Evolutionary conservation across 1,140 invertebrate genomes (phyloP).

Genomic region (Penaeus chinensis): DNA sequence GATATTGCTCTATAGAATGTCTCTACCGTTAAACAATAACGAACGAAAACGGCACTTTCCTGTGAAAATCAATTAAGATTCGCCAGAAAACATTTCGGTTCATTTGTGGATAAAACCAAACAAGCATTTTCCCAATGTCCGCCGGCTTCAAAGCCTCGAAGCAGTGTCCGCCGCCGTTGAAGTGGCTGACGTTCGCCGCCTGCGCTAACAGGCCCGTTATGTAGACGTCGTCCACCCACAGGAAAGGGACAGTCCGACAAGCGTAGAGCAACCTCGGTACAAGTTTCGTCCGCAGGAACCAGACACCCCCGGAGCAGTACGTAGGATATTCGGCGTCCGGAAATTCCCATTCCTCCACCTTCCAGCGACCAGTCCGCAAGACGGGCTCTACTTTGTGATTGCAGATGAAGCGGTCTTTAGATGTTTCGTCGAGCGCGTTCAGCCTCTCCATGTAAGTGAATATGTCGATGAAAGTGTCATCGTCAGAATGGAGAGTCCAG

Average conservation of each 20-base stretch:
- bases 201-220: constrained; percentile 28
- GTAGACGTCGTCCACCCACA: constrained; percentile 49
- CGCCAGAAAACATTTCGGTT: too few relatives aligned
- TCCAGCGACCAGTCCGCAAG: constrained; percentile 18
- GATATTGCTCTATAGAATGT: too few relatives aligned
- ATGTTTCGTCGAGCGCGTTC: not conserved
- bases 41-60: too few relatives aligned
- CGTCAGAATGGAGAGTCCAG: constrained; percentile 37
- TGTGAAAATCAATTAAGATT: too few relatives aligned
- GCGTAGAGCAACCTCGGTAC: not conserved
- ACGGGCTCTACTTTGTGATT: not conserved
- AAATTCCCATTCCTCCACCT: constrained; percentile 4
- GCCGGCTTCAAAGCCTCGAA: not conserved
- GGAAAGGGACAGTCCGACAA: not conserved
- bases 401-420: constrained; percentile 5
- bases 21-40: too few relatives aligned
- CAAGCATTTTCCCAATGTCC: too few relatives aligned
- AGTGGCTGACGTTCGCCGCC: not conserved
- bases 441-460: not conserved
- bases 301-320: constrained; percentile 26
- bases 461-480: constrained; percentile 33
- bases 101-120: too few relatives aligned
- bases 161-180: not conserved
- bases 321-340: not conserved
- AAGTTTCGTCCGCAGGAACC: constrained; percentile 27